Conservation (phyloP, 2,888 invertebrate species). For the Hydroisotoma schaefferi region DNA sequence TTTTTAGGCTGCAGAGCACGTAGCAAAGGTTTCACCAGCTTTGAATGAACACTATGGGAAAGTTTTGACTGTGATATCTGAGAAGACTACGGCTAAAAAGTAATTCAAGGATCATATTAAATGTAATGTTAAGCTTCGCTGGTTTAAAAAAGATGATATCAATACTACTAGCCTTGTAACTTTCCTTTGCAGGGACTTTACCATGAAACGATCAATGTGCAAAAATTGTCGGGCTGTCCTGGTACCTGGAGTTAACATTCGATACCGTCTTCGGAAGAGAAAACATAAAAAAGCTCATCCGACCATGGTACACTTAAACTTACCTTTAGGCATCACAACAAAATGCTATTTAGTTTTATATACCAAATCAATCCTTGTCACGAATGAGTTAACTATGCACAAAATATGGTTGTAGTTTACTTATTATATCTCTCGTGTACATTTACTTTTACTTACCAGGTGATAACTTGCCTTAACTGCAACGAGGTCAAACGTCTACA, state of each 20-base stretch:
- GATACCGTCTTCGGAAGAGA: conserved; percentile 33
- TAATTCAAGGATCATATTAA: conserved; percentile 10
- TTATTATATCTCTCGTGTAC: conserved; percentile 3
- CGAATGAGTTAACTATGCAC: background rate
- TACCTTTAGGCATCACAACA: no score
- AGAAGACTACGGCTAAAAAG: conserved; percentile 43
- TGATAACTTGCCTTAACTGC: conserved; percentile 20
- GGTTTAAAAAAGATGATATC: background rate
- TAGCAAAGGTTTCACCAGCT: conserved; percentile 21
- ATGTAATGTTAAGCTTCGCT: background rate
- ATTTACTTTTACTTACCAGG: conserved; percentile 16
- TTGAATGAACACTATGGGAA: conserved; percentile 39
- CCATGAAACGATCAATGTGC: conserved; percentile 44
- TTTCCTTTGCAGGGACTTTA: conserved; percentile 36
- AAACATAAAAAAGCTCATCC: conserved; percentile 32
- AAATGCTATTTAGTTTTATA: no score
- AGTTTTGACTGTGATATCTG: conserved; percentile 36
- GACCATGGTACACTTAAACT: conserved; percentile 34
- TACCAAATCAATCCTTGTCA: no score
- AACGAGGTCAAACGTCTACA: conserved; percentile 15
- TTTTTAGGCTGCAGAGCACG: conserved; percentile 21
- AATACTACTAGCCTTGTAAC: no score
- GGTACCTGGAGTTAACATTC: conserved; percentile 35
- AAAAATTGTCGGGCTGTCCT: conserved; percentile 35
- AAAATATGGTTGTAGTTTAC: background rate